These are phyloP conservation scores for Selenia dentaria DNA, from an alignment of 2,888 invertebrate genomes.

Conservation along the genomic window DNA sequence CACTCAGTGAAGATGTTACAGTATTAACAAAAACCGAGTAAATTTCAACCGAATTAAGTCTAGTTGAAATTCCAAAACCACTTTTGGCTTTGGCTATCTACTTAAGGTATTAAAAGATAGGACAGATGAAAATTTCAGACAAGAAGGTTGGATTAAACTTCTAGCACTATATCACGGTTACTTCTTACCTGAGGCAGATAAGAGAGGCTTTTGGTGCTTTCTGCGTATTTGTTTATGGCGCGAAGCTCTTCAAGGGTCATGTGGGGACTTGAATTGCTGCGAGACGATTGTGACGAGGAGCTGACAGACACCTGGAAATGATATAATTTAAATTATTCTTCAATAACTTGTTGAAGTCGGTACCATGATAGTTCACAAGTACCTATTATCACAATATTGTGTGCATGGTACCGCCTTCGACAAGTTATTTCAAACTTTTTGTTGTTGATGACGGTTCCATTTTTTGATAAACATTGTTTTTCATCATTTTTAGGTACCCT, in stretches of 20 bases:
- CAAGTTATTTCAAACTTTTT: no score
- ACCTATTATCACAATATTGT: no score
- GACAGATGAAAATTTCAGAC: slow-evolving; percentile 11
- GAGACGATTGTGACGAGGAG: slow-evolving; percentile 90
- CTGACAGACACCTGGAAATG: slow-evolving; percentile 86
- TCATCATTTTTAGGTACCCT: no score
- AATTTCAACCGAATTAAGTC: no score
- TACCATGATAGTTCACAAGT: no score
- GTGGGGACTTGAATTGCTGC: slow-evolving; percentile 87
- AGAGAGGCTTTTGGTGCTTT: slow-evolving; percentile 95
- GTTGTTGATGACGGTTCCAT: no score
- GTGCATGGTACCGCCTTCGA: no score
- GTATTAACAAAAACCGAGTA: no score
- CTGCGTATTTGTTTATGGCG: slow-evolving; percentile 95
- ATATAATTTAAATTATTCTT: no score
- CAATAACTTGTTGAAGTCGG: no score
- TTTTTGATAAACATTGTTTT: no score
- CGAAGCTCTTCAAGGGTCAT: slow-evolving; percentile 93
- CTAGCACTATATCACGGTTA: background rate
- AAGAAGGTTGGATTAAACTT: background rate
- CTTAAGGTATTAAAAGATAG: slow-evolving; percentile 18
- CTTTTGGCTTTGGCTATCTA: slow-evolving; percentile 4
- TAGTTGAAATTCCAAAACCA: background rate
- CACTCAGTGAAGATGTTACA: no score
- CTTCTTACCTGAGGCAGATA: slow-evolving; percentile 93